Base-by-base conservation (phyloP, 2,797 vertebrate species). In the Acanthurus lineatus region DNA sequence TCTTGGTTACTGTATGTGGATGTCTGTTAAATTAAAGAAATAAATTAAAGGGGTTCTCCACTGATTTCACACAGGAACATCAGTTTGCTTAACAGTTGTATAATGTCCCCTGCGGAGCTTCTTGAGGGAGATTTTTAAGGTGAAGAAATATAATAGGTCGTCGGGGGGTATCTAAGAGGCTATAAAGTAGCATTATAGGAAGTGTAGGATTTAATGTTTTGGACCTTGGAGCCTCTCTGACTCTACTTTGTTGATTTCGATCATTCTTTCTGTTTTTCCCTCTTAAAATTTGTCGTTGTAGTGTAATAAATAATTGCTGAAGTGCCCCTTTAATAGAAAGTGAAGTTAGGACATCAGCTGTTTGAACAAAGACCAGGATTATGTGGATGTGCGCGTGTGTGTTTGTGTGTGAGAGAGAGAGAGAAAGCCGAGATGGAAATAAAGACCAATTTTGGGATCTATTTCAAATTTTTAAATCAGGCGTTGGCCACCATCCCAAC, bases 391-490 rank as follows among this genome's bases (percentile, higher is more conserved):
- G 11, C 15, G 32, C 11, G 58, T 51, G 44, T 11, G 17, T 66
- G 19, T 65, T 3, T 38, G 48, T 17, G 58, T 66, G 19, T 65
- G n/a, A 22, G 49, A 10, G 58, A 16, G 47, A n/a, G 22, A 54
- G 20, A 44, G 20, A 22, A 20, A 12, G 22, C 61, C 28, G 65
- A 64, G 28, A 69, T 47, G 17, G 42, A 17, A 76, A 19, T 10
- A 22, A 19, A 66, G 44, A 42, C 19, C 42, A 19, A 38, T 60
- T 51, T 28, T 42, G 7, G n/a, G 42, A 32, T 17, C 17, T n/a
- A 48, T 38, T 73, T 54, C 71, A n/a, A 42, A 57, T 65, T 58
- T 66, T 69, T 15, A 48, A 28, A 38, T 38, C 3, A 35, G 17
- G 28, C 25, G 8, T 5, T 9, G 22, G 22, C 28, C 25, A 3